Conservation (phyloP, 2,888 invertebrate species). For the Eilema caniola region DNA sequence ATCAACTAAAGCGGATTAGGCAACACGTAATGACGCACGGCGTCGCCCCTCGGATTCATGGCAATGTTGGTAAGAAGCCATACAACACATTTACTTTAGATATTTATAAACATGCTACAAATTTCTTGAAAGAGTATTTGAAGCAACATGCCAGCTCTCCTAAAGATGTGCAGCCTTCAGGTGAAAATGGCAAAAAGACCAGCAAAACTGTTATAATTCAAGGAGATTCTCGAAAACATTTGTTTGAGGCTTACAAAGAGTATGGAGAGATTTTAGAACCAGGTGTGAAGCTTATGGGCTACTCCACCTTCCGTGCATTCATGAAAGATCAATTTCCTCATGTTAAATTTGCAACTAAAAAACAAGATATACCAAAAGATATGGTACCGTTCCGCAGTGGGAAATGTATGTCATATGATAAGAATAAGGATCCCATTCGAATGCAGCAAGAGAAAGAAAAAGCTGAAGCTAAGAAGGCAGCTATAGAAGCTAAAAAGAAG, state of each 20-base stretch:
- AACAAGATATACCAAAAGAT: conserved; percentile 81
- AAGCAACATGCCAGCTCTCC: conserved; percentile 88
- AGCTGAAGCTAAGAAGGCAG: conserved; percentile 83
- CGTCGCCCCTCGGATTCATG: conserved; percentile 92
- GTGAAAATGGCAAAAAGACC: conserved; percentile 80
- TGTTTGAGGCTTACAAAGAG: conserved; percentile 91
- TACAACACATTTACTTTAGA: conserved; percentile 93
- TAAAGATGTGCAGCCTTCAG: conserved; percentile 81
- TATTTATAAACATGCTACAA: conserved; percentile 92
- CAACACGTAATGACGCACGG: conserved; percentile 93
- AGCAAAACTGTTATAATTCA: conserved; percentile 84
- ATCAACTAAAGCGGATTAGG: conserved; percentile 91
- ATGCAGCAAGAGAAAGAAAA: conserved; percentile 84
- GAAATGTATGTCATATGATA: conserved; percentile 85
- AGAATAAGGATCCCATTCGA: conserved; percentile 83
- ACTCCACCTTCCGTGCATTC: conserved; percentile 92
- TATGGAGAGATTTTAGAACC: conserved; percentile 91
- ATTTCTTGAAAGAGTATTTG: conserved; percentile 91
- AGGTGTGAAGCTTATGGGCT: conserved; percentile 92
- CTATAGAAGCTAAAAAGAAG: conserved; percentile 83
- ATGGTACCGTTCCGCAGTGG: conserved; percentile 84
- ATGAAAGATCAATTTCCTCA: conserved; percentile 94
- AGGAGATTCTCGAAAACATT: conserved; percentile 88
- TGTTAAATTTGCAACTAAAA: conserved; percentile 90
- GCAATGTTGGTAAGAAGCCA: conserved; percentile 93